Percentiles rank a stretch among this genome's conserved stretches.
Conservation (phyloP, 2,113 vertebrate genomes). For the Balaeniceps rex region DNA sequence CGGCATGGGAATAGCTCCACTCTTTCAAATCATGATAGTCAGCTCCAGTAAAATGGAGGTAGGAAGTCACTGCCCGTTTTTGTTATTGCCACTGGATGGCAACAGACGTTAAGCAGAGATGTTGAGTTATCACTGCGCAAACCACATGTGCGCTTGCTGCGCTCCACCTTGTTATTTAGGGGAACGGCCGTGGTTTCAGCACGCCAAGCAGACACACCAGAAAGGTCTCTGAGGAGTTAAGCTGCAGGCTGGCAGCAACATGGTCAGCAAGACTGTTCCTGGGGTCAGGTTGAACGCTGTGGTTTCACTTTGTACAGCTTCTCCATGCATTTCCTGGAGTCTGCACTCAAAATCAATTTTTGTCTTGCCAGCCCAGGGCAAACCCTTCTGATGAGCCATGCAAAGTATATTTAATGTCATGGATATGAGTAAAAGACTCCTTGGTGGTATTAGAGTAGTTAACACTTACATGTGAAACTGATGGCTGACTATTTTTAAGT, state of each 20-base stretch:
- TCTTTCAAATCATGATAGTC: not conserved
- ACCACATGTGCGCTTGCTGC: not conserved
- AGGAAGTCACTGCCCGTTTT: slow-evolving; percentile 35
- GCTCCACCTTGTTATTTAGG: not conserved
- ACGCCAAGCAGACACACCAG: not conserved
- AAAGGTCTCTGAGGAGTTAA: not conserved
- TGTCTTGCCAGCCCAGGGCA: not conserved
- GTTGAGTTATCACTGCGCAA: not conserved
- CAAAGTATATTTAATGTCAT: not conserved
- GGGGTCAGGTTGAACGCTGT: fast-evolving
- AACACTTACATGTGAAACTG: not conserved
- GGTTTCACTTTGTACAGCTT: not conserved
- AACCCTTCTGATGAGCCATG: not conserved
- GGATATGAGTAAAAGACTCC: not conserved
- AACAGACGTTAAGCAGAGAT: slow-evolving; percentile 53
- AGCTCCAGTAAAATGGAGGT: slow-evolving; percentile 23
- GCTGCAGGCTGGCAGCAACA: not conserved
- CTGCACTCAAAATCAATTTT: not conserved
- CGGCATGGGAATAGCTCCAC: not conserved
- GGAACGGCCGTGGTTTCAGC: not conserved
- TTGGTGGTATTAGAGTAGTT: not conserved
- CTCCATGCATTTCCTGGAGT: not conserved
- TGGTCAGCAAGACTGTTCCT: not conserved
- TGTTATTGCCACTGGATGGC: slow-evolving; percentile 73
- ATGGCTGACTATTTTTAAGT: not conserved